Base-by-base conservation (phyloP, 2,888 invertebrate genomes). In the Aleiodes alternator region DNA sequence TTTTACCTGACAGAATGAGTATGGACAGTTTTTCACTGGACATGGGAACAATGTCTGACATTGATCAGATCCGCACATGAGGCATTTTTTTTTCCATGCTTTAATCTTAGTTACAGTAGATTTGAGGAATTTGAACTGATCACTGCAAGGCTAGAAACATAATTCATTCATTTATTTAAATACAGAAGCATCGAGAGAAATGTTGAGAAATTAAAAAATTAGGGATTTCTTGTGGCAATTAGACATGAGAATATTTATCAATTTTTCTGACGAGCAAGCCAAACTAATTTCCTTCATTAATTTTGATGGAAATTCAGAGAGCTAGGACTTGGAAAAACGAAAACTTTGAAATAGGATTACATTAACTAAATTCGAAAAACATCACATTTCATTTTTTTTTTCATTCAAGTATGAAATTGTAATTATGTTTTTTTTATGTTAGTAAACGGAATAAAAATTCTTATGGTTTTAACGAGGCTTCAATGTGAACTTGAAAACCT, bases 21-120 rank as follows among this genome's bases (percentile, higher is more conserved):
- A 89, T 51, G 85, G 83, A 79, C 91, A 92, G 78, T 82, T 83
- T 43, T 69, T 34, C 12, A 72, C 73, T 79, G 90, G 89, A 82
- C 92, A 91, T 70, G 88, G 87, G 76, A 89, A 87, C 34, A 91
- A 83, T 43, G 53, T 55, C 43, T 73, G 53, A n/a, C 87, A 85
- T 0, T 90, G 90, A 7, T 90, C 90, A 48, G 91, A 88, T 1
- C 90, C 90, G 83, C 92, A 92, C 90, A 91, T 90, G 2, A 90
- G 84, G 81, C 91, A 92, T 81, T 90, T 90, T 51, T 90, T 90
- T 80, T 90, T 90, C n/a, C 86, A 82, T 1, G 90, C 90, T 78
- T 90, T 88, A 48, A 87, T 86, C 78, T 91, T 90, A 73, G 23
- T 23, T 23, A 81, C 79, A 43, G 79, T 79, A 38, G 82, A 84